phyloP scores from a whole-genome alignment of 2,888 invertebrate species.

The Polyommatus iphigenia region DNA sequence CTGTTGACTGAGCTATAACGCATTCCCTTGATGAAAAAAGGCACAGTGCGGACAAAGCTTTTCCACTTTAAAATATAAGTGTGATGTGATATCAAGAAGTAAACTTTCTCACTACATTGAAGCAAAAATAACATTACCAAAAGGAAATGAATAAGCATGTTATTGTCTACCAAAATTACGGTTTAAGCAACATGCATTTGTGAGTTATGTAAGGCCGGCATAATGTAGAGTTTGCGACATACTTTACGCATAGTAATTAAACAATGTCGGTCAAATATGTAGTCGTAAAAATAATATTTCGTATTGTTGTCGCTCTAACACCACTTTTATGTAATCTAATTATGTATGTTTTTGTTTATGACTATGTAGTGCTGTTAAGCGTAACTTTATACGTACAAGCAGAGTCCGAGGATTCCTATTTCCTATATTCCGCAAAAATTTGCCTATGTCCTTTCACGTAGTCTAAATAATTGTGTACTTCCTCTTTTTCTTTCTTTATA shows the following conservation, averaged over 20 bases:
- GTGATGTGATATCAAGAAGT: neutral
- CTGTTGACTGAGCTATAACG: no score
- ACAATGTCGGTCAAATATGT: slow-evolving; percentile 15
- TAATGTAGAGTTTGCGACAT: slow-evolving; percentile 12
- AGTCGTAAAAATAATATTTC: neutral
- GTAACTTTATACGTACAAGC: neutral
- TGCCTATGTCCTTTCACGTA: no score
- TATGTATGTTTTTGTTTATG: neutral
- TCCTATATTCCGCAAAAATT: no score
- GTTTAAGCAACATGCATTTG: neutral
- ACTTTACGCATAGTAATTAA: slow-evolving; percentile 9
- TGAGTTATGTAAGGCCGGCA: neutral
- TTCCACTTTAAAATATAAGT: neutral
- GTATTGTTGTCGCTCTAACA: neutral
- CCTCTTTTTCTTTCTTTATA: no score
- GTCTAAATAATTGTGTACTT: no score
- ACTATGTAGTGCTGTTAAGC: neutral
- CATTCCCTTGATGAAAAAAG: no score
- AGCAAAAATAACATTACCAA: neutral
- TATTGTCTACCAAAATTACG: neutral
- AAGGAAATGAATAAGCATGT: neutral
- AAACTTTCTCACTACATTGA: neutral
- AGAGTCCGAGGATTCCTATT: neutral
- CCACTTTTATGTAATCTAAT: neutral
- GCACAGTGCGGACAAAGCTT: no score